Conservation (phyloP, 2,113 vertebrate genomes). For the Gopherus flavomarginatus region DNA sequence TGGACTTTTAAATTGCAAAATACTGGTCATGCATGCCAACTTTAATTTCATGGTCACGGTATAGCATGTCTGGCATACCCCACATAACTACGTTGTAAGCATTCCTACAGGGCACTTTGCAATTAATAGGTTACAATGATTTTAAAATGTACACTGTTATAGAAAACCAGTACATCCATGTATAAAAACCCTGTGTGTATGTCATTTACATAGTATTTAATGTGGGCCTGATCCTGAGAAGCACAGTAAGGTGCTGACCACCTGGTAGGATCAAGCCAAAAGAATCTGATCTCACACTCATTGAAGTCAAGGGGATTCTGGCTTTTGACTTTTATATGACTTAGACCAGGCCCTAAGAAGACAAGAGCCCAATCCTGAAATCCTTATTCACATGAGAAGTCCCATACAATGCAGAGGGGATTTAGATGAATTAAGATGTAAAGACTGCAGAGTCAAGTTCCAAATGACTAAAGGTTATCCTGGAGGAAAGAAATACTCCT, state of each 20-base stretch:
- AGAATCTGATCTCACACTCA: background rate
- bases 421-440: background rate
- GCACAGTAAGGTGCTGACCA: accelerated
- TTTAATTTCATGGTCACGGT: background rate
- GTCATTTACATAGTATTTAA: background rate
- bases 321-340: background rate
- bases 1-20: background rate
- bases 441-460: background rate
- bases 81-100: background rate
- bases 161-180: background rate
- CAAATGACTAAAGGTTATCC: background rate
- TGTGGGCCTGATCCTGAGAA: background rate
- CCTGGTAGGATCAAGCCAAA: background rate
- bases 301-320: background rate
- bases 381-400: background rate
- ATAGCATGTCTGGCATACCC: background rate
- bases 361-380: background rate
- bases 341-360: background rate
- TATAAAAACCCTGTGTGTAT: background rate
- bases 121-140: background rate
- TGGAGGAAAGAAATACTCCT: background rate
- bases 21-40: background rate
- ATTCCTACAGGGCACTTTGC: background rate
- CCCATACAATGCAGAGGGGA: background rate
- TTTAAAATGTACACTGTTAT: background rate